Evolutionary conservation across 2,888 invertebrate species (phyloP).

Genomic region (Netelia inedita): DNA sequence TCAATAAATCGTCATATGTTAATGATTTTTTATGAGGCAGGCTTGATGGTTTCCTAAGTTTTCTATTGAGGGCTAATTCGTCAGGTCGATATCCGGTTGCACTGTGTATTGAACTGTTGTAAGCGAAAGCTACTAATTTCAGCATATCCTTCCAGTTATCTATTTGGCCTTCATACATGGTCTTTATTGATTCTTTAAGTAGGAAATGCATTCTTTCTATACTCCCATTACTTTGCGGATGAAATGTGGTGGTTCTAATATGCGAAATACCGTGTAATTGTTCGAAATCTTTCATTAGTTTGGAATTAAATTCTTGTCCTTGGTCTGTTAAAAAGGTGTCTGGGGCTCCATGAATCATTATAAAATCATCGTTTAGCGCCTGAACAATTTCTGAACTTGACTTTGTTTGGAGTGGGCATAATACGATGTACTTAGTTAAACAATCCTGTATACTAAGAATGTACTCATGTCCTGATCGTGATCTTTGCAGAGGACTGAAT

Average conservation of each 20-base stretch:
- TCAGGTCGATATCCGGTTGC: constrained; percentile 57
- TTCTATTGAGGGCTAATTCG: constrained; percentile 56
- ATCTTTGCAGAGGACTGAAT: constrained; percentile 48
- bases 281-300: constrained; percentile 61
- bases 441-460: constrained; percentile 48
- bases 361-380: constrained; percentile 44
- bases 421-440: constrained; percentile 67
- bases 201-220: constrained; percentile 57
- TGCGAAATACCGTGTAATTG: constrained; percentile 52
- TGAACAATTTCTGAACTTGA: constrained; percentile 66
- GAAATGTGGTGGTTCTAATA: constrained; percentile 54
- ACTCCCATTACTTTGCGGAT: constrained; percentile 63
- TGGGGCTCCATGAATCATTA: constrained; percentile 60
- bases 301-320: constrained; percentile 50
- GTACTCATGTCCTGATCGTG: constrained; percentile 63
- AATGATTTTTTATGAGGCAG: constrained; percentile 40
- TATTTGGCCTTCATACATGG: constrained; percentile 33
- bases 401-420: constrained; percentile 70
- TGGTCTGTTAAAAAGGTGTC: constrained; percentile 51
- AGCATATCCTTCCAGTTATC: constrained; percentile 49
- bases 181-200: constrained; percentile 43
- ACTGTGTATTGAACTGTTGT: constrained; percentile 54
- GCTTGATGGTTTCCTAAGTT: constrained; percentile 49
- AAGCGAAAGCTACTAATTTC: constrained; percentile 51
- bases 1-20: too few species aligned